Evolutionary conservation across 64 coral and sea anemone species (phyloP), one percentile per base, ranked within the genome.

Genomic region (Porites lutea): DNA sequence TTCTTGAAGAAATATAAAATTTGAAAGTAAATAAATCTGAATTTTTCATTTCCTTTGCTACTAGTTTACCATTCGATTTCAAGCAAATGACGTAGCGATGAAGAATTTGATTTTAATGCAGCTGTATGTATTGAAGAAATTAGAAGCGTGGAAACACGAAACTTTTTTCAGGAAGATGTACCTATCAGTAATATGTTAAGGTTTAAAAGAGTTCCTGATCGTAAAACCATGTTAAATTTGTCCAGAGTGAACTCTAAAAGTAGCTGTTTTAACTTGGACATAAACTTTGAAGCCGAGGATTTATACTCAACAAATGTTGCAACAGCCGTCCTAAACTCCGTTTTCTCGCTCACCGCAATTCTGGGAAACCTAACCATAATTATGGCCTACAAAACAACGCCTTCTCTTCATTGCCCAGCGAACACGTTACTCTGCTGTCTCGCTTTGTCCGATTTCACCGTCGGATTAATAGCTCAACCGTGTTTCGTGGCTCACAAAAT

Each of bases 401-500:
- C 43, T 49, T 64, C 79, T 15, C 79, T 83, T 65, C 79, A 65
- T 16, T 83, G 79, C 16, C 79, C 60, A n/a, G 59, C 79, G 5
- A 62, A 83, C 20, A 65, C 79, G 0, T 47, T 66, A 7, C 44
- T 83, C 7, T 83, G 79, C 8, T 83, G 59, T 18, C 48, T 83
- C 8, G 79, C 79, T 2, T 65, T 83, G 43, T 47, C 79, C 46
- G 79, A 83, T 65, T 47, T 83, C 3, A 83, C 59, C 8, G 79
- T 66, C 2, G 79, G 60, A 16, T 49, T 66, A 48, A 19, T 83
- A 7, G 79, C 60, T 9, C 79, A 66, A 48, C 79, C 79, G 4
- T 44, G 59, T 83, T 83, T 83, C 18, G 59, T 83, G 44, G 79
- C 60, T 14, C 79, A 65, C 59, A 83, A 83, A 82, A 82, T 82